A percentile compares a stretch with the other conserved stretches of the same genome.
phyloP scores from a whole-genome alignment of 2,113 vertebrate genomes.

The Grallaria varia region DNA sequence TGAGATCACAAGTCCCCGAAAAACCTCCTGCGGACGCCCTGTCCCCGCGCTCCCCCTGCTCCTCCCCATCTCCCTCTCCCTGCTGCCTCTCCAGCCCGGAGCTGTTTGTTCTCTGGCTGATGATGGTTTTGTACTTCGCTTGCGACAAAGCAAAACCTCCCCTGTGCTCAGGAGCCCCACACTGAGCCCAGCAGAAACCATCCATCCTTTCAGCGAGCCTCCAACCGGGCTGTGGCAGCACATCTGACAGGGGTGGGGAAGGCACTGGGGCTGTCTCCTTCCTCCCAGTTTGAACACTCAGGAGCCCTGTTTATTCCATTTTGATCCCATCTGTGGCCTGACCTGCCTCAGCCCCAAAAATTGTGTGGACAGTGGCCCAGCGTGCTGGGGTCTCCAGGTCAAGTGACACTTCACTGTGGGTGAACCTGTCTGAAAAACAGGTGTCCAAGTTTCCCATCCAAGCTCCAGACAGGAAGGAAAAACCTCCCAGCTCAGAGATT shows the following conservation, averaged over 20 bases:
- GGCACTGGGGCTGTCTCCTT: neutral
- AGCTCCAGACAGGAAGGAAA: neutral
- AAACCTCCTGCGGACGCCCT: neutral
- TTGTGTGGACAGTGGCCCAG: fast-evolving
- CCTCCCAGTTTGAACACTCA: neutral
- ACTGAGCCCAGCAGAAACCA: neutral
- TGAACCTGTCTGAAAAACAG: fast-evolving
- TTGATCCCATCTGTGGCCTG: neutral
- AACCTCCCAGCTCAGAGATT: neutral
- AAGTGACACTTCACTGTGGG: neutral
- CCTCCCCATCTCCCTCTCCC: neutral
- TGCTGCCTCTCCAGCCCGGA: neutral
- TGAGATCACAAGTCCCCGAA: neutral
- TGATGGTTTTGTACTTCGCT: neutral
- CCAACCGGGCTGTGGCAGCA: neutral
- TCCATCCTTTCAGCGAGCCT: neutral
- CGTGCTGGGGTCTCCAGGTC: neutral
- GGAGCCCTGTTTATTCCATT: neutral
- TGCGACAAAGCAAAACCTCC: neutral
- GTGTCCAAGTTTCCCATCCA: neutral
- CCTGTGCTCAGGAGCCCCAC: neutral
- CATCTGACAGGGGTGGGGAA: neutral
- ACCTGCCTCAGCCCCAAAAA: neutral
- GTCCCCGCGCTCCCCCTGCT: neutral
- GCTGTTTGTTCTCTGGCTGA: conserved; percentile 34